Percentiles rank a stretch among this genome's conserved stretches.
Conservation (phyloP, 2,888 invertebrate species). For the Pristionchus entomophagus region DNA sequence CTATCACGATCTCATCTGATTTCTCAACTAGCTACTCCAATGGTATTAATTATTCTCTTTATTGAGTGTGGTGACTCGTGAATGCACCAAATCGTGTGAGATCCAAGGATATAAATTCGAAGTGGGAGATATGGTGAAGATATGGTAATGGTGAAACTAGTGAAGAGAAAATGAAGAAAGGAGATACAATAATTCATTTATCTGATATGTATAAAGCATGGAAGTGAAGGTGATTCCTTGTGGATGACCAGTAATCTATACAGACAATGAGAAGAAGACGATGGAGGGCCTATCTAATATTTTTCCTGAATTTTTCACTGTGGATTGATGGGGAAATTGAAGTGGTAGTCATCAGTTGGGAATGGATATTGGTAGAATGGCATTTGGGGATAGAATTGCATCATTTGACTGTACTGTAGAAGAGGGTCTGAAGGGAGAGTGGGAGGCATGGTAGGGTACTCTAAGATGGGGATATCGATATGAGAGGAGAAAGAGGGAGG, state of each 20-base stretch:
- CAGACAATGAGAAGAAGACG: no score
- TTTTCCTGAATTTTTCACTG: neutral
- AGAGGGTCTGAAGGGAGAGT: neutral
- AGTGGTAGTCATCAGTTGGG: neutral
- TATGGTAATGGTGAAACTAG: conserved; percentile 30
- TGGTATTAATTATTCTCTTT: no score
- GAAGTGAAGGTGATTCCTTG: neutral
- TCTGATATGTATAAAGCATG: conserved; percentile 8
- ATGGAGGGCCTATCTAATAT: neutral
- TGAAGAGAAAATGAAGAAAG: conserved; percentile 30
- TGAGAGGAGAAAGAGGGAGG: neutral
- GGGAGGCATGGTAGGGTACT: neutral
- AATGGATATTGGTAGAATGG: neutral
- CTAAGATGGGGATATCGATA: neutral
- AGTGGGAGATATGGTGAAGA: conserved; percentile 2
- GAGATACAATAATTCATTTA: neutral
- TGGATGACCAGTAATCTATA: no score
- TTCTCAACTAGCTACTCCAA: neutral
- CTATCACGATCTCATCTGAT: neutral
- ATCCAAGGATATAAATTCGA: conserved; percentile 11
- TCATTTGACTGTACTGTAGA: neutral
- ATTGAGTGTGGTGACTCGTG: conserved; percentile 31
- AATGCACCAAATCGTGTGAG: neutral
- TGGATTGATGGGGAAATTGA: neutral
- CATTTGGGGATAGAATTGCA: neutral